These are phyloP conservation scores for Neosilurus mollespiculum DNA, from an alignment of 2,797 vertebrate species.

Conservation along the genomic window DNA sequence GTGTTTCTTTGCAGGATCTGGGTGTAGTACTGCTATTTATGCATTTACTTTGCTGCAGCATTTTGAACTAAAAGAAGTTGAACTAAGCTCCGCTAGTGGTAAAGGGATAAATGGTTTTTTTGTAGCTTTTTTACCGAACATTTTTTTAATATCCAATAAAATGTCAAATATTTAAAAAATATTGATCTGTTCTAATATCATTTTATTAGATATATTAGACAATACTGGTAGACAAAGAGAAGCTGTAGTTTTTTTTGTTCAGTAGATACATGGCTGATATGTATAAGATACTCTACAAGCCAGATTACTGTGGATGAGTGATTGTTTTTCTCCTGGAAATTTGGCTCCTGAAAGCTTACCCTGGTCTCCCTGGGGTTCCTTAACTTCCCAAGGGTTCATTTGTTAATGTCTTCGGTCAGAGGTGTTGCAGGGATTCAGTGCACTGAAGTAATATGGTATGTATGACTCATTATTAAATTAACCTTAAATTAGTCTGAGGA, in stretches of 20 bases:
- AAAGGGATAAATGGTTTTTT: neutral
- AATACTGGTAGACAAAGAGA: neutral
- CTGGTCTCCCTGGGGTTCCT: constrained; percentile 46
- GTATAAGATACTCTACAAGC: constrained; percentile 14
- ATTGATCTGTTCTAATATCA: neutral
- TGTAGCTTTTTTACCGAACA: neutral
- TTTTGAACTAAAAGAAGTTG: too few species aligned
- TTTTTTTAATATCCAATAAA: neutral
- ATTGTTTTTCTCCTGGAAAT: constrained; percentile 49
- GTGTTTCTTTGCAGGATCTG: too few species aligned
- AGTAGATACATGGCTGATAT: constrained; percentile 6
- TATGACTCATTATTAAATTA: neutral
- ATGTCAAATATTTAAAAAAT: neutral
- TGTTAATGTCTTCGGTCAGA: constrained; percentile 44
- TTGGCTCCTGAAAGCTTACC: constrained; percentile 41
- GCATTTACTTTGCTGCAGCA: too few species aligned
- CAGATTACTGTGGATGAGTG: constrained; percentile 33
- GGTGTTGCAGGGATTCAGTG: neutral
- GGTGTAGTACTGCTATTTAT: too few species aligned
- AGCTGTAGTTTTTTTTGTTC: neutral
- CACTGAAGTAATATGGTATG: neutral
- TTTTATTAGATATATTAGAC: neutral
- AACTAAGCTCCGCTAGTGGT: too few species aligned
- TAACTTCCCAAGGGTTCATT: constrained; percentile 50
- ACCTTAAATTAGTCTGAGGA: neutral